Evolutionary conservation across 1,140 invertebrate species (phyloP).

Genomic region (Drosophila orosa): DNA sequence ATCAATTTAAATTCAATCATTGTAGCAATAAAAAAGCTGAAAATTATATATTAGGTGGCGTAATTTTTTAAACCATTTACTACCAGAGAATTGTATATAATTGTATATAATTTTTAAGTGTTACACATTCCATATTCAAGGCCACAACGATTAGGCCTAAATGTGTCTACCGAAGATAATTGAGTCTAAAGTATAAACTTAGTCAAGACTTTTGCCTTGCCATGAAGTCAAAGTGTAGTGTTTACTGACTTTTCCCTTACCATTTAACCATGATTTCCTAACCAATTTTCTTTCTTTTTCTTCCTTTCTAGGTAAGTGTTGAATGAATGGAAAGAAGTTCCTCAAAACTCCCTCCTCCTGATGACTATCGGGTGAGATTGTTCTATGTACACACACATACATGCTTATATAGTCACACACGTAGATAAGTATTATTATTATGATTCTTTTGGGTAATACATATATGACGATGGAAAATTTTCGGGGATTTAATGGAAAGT

Average conservation of each 20-base stretch:
- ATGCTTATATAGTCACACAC: not conserved
- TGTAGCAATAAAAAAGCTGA: not conserved
- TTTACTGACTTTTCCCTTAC: not conserved
- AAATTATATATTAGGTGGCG: not conserved
- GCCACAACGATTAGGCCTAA: not conserved
- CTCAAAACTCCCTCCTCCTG: conserved; percentile 11
- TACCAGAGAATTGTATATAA: not conserved
- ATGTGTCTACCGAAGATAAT: not conserved
- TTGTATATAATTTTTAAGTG: not conserved
- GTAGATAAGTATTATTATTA: conserved; percentile 25
- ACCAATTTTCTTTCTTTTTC: not conserved
- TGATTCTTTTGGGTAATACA: not conserved
- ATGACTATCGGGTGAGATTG: conserved; percentile 59
- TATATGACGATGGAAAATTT: conserved; percentile 27
- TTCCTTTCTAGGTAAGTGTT: conserved; percentile 74
- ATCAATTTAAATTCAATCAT: not conserved
- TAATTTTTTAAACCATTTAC: not conserved
- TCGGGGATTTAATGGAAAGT: conserved; percentile 22
- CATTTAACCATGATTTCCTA: conserved; percentile 11
- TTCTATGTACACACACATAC: conserved; percentile 39
- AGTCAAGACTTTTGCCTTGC: not conserved
- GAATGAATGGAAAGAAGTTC: conserved; percentile 12
- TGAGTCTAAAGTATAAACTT: not conserved
- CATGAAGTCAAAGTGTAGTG: not conserved
- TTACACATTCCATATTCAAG: not conserved